Conservation (phyloP, 1,140 invertebrate genomes). For the Rhyzopertha dominica region DNA sequence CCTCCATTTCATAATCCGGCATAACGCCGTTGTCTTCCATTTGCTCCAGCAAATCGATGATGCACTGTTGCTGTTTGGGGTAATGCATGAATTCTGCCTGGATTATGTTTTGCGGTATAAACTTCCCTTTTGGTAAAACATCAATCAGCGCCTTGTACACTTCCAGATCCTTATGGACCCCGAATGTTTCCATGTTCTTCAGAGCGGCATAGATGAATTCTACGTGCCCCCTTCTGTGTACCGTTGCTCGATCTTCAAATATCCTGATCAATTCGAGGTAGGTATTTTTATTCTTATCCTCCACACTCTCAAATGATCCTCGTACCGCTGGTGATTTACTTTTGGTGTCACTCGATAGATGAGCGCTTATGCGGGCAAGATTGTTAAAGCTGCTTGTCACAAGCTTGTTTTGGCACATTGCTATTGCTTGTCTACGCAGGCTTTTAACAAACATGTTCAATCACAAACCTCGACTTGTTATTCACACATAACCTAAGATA, state of each 20-base stretch:
- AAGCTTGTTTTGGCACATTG: too few relatives aligned
- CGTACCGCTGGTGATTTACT: too few relatives aligned
- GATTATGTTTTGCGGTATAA: slow-evolving; percentile 74
- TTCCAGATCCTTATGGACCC: slow-evolving; percentile 84
- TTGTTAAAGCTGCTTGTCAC: too few relatives aligned
- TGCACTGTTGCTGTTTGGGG: slow-evolving; percentile 91
- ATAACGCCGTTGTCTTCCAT: slow-evolving; percentile 91
- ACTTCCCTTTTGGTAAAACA: slow-evolving; percentile 88
- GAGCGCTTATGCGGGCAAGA: too few relatives aligned
- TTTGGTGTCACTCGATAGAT: too few relatives aligned
- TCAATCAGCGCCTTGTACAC: slow-evolving; percentile 87
- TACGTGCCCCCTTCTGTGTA: slow-evolving; percentile 71
- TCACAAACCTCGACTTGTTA: too few relatives aligned
- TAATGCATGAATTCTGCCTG: slow-evolving; percentile 89
- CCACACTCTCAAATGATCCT: slow-evolving; percentile 51
- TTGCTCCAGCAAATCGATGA: slow-evolving; percentile 77
- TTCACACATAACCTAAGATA: too few relatives aligned
- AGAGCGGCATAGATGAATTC: slow-evolving; percentile 91
- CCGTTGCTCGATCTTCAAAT: slow-evolving; percentile 57
- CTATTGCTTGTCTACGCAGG: too few relatives aligned
- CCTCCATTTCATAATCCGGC: slow-evolving; percentile 83
- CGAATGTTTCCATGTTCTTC: slow-evolving; percentile 84
- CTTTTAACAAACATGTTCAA: too few relatives aligned
- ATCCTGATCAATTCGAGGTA: slow-evolving; percentile 71
- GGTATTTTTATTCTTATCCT: slow-evolving; percentile 65